These are phyloP conservation scores for Nephrotoma appendiculata DNA, from an alignment of 2,888 invertebrate species.

Conservation along the genomic window DNA sequence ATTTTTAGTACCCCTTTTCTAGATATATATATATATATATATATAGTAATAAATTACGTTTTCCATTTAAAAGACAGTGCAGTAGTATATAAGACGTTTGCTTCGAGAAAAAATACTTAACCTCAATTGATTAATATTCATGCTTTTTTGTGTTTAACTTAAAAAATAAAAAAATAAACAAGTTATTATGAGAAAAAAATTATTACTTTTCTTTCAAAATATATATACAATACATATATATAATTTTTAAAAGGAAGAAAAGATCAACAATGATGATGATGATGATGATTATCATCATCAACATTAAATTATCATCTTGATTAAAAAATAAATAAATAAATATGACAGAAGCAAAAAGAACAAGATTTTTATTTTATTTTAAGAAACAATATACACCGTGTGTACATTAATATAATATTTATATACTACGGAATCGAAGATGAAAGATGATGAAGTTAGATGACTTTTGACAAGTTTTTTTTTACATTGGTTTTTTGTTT, in stretches of 20 bases:
- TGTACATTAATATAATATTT: neutral
- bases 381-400: neutral
- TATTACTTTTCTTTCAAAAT: neutral
- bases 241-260: neutral
- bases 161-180: neutral
- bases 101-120: neutral
- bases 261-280: neutral
- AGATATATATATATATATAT: neutral
- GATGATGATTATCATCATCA: neutral
- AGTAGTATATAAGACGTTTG: too few species aligned
- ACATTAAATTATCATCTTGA: neutral
- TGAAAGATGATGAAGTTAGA: neutral
- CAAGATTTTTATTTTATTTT: neutral
- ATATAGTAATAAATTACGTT: neutral
- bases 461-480: neutral
- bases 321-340: neutral
- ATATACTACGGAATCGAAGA: neutral
- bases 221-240: neutral
- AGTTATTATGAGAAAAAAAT: neutral
- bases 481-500: neutral
- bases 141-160: neutral
- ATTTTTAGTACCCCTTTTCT: neutral
- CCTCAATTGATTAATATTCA: neutral
- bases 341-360: neutral
- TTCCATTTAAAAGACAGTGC: neutral